phyloP scores from a whole-genome alignment of 2,888 invertebrate species.

The Lissonota sp. region DNA sequence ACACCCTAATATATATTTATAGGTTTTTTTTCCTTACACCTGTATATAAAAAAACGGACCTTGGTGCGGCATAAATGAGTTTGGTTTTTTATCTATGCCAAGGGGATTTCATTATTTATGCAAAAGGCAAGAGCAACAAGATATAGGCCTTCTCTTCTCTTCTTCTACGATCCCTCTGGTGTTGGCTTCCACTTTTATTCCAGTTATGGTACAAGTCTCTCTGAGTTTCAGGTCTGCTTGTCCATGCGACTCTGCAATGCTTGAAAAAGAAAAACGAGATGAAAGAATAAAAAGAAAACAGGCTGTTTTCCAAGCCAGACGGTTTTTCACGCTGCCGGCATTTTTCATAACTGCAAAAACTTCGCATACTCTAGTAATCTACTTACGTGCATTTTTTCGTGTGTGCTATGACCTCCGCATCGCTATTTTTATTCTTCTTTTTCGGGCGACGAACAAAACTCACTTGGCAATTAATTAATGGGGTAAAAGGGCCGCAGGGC shows the following conservation, averaged over 20 bases:
- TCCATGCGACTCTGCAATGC: constrained; percentile 18
- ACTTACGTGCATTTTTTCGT: background rate
- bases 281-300: background rate
- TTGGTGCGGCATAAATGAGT: constrained; percentile 41
- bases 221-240: constrained; percentile 7
- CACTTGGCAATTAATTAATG: constrained; percentile 53
- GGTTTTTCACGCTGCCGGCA: background rate
- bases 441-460: constrained; percentile 24
- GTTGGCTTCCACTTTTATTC: constrained; percentile 18
- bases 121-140: constrained; percentile 46
- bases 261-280: constrained; percentile 5
- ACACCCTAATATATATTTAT: too few species aligned
- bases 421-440: background rate
- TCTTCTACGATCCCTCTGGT: background rate
- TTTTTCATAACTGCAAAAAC: background rate
- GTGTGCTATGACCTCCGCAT: background rate
- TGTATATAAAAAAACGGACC: background rate
- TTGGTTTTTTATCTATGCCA: constrained; percentile 42
- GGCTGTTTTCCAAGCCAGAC: background rate
- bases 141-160: too few species aligned
- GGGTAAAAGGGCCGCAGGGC: constrained; percentile 14
- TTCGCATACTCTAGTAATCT: background rate
- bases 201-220: background rate
- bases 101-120: constrained; percentile 65
- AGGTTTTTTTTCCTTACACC: background rate